Evolutionary conservation across 2,888 invertebrate species (phyloP).

Genomic region (Therioaphis trifolii): DNA sequence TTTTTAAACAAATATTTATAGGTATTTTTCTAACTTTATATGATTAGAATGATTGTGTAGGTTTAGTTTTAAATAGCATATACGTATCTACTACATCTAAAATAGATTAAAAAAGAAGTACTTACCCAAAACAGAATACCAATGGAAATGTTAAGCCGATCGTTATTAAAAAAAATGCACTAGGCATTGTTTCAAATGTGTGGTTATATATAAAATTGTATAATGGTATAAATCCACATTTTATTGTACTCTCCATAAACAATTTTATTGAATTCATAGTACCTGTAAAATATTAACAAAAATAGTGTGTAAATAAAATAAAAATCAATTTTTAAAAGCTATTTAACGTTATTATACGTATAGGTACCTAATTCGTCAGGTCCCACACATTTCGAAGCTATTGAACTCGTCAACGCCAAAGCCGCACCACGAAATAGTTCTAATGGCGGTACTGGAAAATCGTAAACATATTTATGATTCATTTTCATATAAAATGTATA

Average conservation of each 20-base stretch:
- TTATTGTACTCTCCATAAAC: constrained; percentile 18
- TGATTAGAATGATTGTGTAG: background rate
- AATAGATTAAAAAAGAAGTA: background rate
- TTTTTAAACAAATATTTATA: background rate
- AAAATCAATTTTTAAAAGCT: too few species aligned
- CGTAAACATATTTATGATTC: background rate
- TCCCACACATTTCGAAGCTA: constrained; percentile 53
- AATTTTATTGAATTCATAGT: constrained; percentile 46
- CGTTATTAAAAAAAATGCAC: constrained; percentile 62
- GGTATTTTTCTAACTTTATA: too few species aligned
- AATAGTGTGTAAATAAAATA: too few species aligned
- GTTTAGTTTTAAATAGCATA: background rate
- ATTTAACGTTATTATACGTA: background rate
- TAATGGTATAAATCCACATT: constrained; percentile 51
- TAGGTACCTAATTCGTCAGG: constrained; percentile 38
- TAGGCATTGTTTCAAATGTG: constrained; percentile 58
- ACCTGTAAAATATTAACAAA: background rate
- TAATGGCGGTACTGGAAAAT: constrained; percentile 45
- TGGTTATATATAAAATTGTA: constrained; percentile 60
- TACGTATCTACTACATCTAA: too few species aligned
- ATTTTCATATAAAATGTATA: too few species aligned
- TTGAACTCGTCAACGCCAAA: constrained; percentile 38
- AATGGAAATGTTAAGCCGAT: constrained; percentile 40
- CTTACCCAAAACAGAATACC: constrained; percentile 38
- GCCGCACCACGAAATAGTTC: constrained; percentile 43